A percentile compares a stretch with the other conserved stretches of the same genome.
Evolutionary conservation across 2,888 invertebrate genomes (phyloP).

Genomic region (Sinodicranocentrus sp.): DNA sequence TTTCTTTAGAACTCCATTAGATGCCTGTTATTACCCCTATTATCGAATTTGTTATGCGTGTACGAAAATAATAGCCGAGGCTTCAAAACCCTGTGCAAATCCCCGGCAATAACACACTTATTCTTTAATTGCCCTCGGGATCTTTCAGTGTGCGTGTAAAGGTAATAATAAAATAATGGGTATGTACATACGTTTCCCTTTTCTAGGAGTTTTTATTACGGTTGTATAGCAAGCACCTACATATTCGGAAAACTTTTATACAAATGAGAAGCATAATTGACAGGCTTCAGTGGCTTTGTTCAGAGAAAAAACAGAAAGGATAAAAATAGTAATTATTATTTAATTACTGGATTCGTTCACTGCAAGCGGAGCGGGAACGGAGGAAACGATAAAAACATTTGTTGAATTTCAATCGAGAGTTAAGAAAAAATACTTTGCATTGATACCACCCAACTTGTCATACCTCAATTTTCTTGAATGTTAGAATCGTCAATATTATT

Average conservation of each 20-base stretch:
- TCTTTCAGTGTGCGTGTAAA: no score
- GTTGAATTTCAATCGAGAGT: slow-evolving; percentile 32
- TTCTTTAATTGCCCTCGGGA: slow-evolving; percentile 48
- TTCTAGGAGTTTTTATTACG: background rate
- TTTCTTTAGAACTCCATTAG: slow-evolving; percentile 9
- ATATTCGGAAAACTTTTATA: background rate
- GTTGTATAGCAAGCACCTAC: background rate
- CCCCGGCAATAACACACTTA: slow-evolving; percentile 28
- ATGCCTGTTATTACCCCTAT: slow-evolving; percentile 13
- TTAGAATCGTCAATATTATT: no score
- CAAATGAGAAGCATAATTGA: slow-evolving; percentile 19
- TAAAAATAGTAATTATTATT: slow-evolving; percentile 42
- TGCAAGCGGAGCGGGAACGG: background rate
- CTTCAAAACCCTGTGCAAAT: background rate
- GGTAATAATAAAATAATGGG: slow-evolving; percentile 28
- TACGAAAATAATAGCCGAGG: slow-evolving; percentile 14
- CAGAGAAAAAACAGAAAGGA: background rate
- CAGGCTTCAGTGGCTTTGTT: slow-evolving; percentile 37
- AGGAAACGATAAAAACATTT: slow-evolving; percentile 45
- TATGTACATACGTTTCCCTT: background rate
- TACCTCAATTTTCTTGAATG: no score
- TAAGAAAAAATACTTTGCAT: no score
- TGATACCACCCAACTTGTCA: no score
- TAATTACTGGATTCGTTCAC: slow-evolving; percentile 37
- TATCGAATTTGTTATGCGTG: slow-evolving; percentile 40